Conservation (phyloP, 2,113 vertebrate genomes). For the Micronisus gabar region DNA sequence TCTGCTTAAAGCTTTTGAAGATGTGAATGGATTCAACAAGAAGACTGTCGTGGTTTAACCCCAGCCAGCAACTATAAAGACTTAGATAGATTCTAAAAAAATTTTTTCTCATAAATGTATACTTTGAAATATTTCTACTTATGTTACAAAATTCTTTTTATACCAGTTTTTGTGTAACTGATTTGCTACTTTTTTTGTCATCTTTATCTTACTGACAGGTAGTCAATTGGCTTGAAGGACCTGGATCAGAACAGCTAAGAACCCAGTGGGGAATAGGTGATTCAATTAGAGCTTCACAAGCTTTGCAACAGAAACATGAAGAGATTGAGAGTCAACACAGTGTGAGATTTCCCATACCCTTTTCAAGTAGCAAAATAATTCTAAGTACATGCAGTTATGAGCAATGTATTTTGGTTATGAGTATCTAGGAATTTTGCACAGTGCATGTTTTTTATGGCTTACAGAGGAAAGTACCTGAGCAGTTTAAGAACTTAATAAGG, state of each 20-base stretch:
- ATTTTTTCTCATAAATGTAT: neutral
- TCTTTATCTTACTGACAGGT: conserved; percentile 77
- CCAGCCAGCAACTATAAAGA: neutral
- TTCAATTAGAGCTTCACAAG: conserved; percentile 93
- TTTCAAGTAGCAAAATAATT: neutral
- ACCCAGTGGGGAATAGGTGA: conserved; percentile 96
- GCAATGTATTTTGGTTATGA: neutral
- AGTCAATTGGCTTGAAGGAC: conserved; percentile 98
- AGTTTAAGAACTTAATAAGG: neutral
- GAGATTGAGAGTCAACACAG: conserved; percentile 99
- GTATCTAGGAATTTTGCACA: neutral
- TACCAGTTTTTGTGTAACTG: neutral
- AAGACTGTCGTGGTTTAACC: too few relatives aligned
- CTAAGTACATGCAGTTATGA: neutral
- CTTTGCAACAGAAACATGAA: conserved; percentile 96
- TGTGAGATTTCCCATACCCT: conserved; percentile 76
- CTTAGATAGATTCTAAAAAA: neutral
- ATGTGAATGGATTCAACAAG: neutral
- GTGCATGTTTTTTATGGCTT: neutral
- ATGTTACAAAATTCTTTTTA: neutral
- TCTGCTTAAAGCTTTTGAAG: neutral
- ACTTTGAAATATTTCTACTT: neutral
- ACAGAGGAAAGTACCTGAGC: neutral
- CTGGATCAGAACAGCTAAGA: conserved; percentile 91
- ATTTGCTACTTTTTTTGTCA: neutral